A percentile compares a stretch with the other conserved stretches of the same genome.
phyloP scores from a whole-genome alignment of 2,888 invertebrate species.

The Coronaproctus castanopsis region DNA sequence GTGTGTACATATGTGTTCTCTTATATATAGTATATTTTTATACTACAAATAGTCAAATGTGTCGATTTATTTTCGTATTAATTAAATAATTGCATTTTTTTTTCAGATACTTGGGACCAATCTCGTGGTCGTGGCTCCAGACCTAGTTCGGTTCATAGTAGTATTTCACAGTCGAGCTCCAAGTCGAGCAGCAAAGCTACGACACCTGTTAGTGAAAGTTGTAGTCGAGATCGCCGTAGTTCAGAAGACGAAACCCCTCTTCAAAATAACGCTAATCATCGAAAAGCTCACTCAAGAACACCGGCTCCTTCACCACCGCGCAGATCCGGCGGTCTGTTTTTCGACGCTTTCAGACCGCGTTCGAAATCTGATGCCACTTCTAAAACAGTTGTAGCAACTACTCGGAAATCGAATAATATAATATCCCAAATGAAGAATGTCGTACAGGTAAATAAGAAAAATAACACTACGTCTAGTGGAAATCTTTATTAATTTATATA shows the following conservation, averaged over 20 bases:
- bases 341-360: constrained; percentile 58
- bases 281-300: constrained; percentile 15
- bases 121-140: not conserved
- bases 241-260: not conserved
- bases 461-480: too few species aligned
- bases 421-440: constrained; percentile 72
- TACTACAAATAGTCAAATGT: too few species aligned
- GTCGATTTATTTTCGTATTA: not conserved
- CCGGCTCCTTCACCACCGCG: constrained; percentile 15
- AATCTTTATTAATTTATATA: too few species aligned
- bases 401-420: constrained; percentile 34
- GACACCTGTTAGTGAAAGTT: not conserved
- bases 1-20: too few species aligned
- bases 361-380: constrained; percentile 54
- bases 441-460: constrained; percentile 48
- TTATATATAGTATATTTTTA: too few species aligned
- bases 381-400: too few species aligned
- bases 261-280: constrained; percentile 13
- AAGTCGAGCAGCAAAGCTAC: not conserved
- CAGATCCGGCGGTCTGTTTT: constrained; percentile 26
- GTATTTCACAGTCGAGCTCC: not conserved
- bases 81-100: not conserved
- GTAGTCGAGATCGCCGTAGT: not conserved
- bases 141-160: not conserved
- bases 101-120: constrained; percentile 4